Base-by-base conservation (phyloP, 2,113 vertebrate genomes). In the Hyaena hyaena region DNA sequence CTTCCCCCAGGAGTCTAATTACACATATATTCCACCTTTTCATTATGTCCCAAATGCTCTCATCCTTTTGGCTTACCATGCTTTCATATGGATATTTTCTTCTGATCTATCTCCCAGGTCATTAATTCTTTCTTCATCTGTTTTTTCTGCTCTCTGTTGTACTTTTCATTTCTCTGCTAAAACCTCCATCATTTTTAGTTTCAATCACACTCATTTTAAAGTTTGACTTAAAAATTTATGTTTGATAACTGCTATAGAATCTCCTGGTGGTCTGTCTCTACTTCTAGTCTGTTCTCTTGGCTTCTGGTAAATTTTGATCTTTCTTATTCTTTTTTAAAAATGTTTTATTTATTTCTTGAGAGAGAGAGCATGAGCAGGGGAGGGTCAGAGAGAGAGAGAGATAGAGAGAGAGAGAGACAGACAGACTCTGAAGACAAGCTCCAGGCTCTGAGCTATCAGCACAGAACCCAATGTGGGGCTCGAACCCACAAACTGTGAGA, bases 81-180 rank as follows among this genome's bases (percentile, higher is more conserved):
- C 12, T 61, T n/a, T 92, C 21, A 43, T n/a, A 45, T 90, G n/a
- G 81, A 65, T 85, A 85, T 93, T 93, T 93, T 85, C 81, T 85
- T 93, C 73, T 74, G 6, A 43, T 24, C 33, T 65, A 53, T 33
- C 7, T 85, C 35, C 33, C 26, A 76, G 43, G 28, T 48, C 66
- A 61, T 35, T 82, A 85, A 53, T 69, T 93, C n/a, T 65, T 26
- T 85, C 26, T 85, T 88, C 31, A 80, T 43, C 28, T 80, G 4
- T 68, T 69, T 88, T 87, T 80, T 93, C 79, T 58, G 45, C 43
- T 74, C 43, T 74, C 79, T 50, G 10, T 77, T 74, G 39, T 31
- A 93, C 53, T 77, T 83, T 77, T 65, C 19, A 84, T 28, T 55
- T 93, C n/a, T 80, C 16, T 86, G n/a, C 35, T 65, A n/a, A 86